A percentile compares a stretch with the other conserved stretches of the same genome.
Conservation (phyloP, 2,888 invertebrate genomes). For the Drosophila birchii region DNA sequence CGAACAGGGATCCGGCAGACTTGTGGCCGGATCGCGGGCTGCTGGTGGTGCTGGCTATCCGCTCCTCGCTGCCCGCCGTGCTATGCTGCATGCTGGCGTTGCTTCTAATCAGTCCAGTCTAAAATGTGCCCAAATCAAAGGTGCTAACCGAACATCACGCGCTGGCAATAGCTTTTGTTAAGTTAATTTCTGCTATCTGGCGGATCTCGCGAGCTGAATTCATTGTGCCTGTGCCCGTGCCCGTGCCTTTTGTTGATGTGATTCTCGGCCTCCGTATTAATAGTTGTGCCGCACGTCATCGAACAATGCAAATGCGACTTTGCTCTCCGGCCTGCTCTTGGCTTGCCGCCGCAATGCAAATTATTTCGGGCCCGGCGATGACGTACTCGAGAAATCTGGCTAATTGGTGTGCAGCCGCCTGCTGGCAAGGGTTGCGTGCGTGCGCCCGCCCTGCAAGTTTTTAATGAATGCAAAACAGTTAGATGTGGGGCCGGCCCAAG, state of each 20-base stretch:
- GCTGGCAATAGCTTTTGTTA: conserved; percentile 20
- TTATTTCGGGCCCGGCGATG: conserved; percentile 41
- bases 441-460: conserved; percentile 19
- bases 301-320: conserved; percentile 42
- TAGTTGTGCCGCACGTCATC: conserved; percentile 46
- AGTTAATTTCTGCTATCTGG: conserved; percentile 53
- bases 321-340: conserved; percentile 17
- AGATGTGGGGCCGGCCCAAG: conserved; percentile 10
- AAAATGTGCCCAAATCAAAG: conserved; percentile 1
- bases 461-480: conserved; percentile 36
- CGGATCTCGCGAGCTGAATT: conserved; percentile 33
- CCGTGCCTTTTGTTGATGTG: conserved; percentile 26
- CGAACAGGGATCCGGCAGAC: conserved; percentile 73
- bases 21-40: conserved; percentile 72
- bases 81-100: conserved; percentile 62
- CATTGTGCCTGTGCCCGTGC: conserved; percentile 28
- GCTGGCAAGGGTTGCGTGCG: conserved; percentile 30
- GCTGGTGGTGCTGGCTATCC: conserved; percentile 73
- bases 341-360: conserved; percentile 36
- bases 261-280: conserved; percentile 34
- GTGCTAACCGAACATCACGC: conserved; percentile 26
- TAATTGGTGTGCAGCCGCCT: conserved; percentile 36
- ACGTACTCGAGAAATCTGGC: conserved; percentile 44
- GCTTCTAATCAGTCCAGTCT: conserved; percentile 7
- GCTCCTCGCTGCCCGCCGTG: conserved; percentile 76